A percentile compares a stretch with the other conserved stretches of the same genome.
Evolutionary conservation across 2,888 invertebrate genomes (phyloP).

Genomic region (Eristalis pertinax): DNA sequence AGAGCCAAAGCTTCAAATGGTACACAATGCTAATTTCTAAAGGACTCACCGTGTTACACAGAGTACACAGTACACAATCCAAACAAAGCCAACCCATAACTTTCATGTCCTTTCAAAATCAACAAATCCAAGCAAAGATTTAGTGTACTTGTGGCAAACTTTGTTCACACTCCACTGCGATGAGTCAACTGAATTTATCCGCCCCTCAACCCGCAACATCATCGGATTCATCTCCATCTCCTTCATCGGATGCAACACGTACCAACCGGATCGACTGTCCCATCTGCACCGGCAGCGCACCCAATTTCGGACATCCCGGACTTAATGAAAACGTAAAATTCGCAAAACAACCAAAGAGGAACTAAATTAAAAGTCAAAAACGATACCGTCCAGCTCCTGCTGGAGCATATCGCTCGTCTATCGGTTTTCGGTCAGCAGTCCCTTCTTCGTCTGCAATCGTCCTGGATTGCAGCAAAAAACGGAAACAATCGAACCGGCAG

Average conservation of each 20-base stretch:
- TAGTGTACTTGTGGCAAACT: not conserved
- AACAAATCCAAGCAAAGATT: not conserved
- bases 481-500: constrained; percentile 28
- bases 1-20: too few relatives aligned
- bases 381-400: constrained; percentile 42
- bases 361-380: constrained; percentile 63
- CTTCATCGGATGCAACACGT: not conserved
- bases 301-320: not conserved
- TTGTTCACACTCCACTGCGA: not conserved
- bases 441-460: not conserved
- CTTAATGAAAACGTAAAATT: not conserved
- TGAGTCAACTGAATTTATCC: not conserved
- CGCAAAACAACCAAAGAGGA: constrained; percentile 23
- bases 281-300: not conserved
- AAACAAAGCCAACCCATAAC: not conserved
- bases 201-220: not conserved
- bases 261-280: not conserved
- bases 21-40: too few relatives aligned
- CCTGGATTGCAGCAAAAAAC: constrained; percentile 22
- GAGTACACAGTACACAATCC: not conserved
- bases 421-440: constrained; percentile 1
- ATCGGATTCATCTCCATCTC: not conserved
- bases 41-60: too few relatives aligned
- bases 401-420: constrained; percentile 15
- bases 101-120: not conserved